Base-by-base conservation (phyloP, 2,113 vertebrate species). In the Epinephelus moara region DNA sequence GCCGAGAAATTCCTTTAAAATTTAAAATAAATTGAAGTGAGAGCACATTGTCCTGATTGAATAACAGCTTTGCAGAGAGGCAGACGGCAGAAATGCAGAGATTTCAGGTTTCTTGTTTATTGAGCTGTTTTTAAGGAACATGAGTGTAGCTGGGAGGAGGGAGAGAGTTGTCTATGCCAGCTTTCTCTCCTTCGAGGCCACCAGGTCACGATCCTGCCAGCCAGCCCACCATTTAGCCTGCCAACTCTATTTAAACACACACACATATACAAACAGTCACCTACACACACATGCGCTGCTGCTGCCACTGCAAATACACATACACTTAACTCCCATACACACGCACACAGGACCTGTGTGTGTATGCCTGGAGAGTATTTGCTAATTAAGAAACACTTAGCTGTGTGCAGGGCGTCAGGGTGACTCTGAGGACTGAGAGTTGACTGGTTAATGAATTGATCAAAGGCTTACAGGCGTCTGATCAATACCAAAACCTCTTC, bases 321-420 rank as follows among this genome's bases (percentile, higher is more conserved):
- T 33, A 70, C 69, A 49, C 56, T 57, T 42, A 15, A 61, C 45
- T 7, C 8, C 9, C 62, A 69, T 21, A 53, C 70, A 74, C 33
- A 19, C 42, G 63, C 67, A 73, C 69, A 40, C 55, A 76, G 13
- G 19, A 49, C 9, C 23, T 57, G 25, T 23, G 23, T 40, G 71
- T 75, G 40, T 30, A 2, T 1, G 59, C 49, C 83, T 61, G 2
- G 56, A 85, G 69, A 73, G 73, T 60, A 60, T 86, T 80, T 80
- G 78, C 79, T 89, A 80, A 91, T 90, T 91, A 88, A 82, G 63
- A 89, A 80, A 67, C 84, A 84, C 82, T 93, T 84, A 79, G 71
- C 50, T 56, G 23, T 42, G 67, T 50, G 64, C 55, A 47, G 25
- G 62, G 63, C 21, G 27, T 50, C 25, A 18, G 14, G 49, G 18